A percentile compares a stretch with the other conserved stretches of the same genome.
phyloP scores from a whole-genome alignment of 2,888 invertebrate genomes.

The Anthoptus insignis region DNA sequence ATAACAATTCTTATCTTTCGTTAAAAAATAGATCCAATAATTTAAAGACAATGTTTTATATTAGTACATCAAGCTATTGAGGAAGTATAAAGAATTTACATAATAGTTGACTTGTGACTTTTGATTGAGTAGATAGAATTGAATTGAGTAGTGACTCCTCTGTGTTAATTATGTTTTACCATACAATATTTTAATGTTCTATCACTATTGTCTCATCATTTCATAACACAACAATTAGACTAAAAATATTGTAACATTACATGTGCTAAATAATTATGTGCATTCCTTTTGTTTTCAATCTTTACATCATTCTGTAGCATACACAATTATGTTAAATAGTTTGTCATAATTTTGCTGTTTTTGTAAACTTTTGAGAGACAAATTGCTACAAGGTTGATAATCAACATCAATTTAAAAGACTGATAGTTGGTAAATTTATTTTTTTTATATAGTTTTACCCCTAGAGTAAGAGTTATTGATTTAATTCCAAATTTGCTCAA shows the following conservation, averaged over 20 bases:
- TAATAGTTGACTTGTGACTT: no score
- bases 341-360: conserved; percentile 53
- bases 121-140: no score
- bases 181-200: no score
- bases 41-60: no score
- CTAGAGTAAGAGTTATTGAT: conserved; percentile 81
- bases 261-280: conserved; percentile 60
- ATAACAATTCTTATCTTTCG: no score
- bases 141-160: no score
- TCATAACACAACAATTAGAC: neutral
- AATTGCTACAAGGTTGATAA: conserved; percentile 83
- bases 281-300: conserved; percentile 40
- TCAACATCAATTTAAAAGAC: conserved; percentile 88
- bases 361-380: conserved; percentile 86
- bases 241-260: conserved; percentile 62
- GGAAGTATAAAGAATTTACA: no score
- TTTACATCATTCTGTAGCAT: conserved; percentile 43
- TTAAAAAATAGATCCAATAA: no score
- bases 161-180: no score
- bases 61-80: no score
- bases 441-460: conserved; percentile 86
- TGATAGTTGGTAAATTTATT: conserved; percentile 85
- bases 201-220: no score
- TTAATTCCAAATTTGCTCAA: conserved; percentile 85
- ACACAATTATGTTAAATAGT: conserved; percentile 45